Conservation (phyloP, 2,888 invertebrate species). For the Ochropleura leucogaster region DNA sequence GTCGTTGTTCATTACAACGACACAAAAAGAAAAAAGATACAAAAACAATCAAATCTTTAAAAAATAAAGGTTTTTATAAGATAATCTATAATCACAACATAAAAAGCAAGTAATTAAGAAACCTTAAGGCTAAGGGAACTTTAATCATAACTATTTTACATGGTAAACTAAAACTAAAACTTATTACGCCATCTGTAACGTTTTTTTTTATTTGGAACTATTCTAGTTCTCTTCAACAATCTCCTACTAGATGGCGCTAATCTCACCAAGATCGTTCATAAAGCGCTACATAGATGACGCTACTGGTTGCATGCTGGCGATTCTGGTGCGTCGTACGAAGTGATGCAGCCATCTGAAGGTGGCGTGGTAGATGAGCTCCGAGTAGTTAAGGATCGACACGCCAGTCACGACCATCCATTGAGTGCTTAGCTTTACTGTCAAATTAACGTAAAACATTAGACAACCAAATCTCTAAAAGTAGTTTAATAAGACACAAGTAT, state of each 20-base stretch:
- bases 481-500: no score
- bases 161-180: background rate
- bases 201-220: slow-evolving; percentile 1
- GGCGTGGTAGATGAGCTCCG: slow-evolving; percentile 74
- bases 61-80: background rate
- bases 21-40: no score
- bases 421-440: slow-evolving; percentile 65
- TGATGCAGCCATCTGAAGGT: slow-evolving; percentile 68
- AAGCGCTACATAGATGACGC: slow-evolving; percentile 36
- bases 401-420: slow-evolving; percentile 69
- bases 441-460: background rate
- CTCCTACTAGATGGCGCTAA: slow-evolving; percentile 30
- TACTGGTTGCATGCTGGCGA: slow-evolving; percentile 27
- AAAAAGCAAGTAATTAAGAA: background rate
- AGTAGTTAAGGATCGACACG: slow-evolving; percentile 59
- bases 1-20: no score
- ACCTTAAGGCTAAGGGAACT: slow-evolving; percentile 1
- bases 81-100: background rate
- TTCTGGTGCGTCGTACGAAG: slow-evolving; percentile 58
- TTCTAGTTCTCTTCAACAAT: no score
- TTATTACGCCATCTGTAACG: slow-evolving; percentile 29
- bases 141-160: background rate
- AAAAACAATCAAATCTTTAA: background rate
- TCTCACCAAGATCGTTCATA: background rate
- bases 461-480: background rate